Evolutionary conservation across 2,888 invertebrate genomes (phyloP), one percentile per base, ranked within the genome.

Genomic region (Plemyria rubiginata): DNA sequence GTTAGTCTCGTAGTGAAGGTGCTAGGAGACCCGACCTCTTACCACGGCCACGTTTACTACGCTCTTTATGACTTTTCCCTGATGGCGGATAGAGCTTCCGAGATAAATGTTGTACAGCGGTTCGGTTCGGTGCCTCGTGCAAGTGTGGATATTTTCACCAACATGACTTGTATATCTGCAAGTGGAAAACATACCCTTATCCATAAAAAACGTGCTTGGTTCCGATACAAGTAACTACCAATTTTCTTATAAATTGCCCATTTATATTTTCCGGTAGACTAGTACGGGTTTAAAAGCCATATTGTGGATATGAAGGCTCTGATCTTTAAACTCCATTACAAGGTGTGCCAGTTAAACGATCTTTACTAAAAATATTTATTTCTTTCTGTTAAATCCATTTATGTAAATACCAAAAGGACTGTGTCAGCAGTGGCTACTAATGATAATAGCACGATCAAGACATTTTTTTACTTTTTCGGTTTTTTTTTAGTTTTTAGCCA

Each of bases 271-370:
- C 13, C 45, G 45, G 6, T 46, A 32, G 13, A 12, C 15, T 60
- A 54, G 66, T 62, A 63, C 53, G 54, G 60, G 60, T 40, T 60
- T 60, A 51, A 65, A 65, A 61, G 57, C 60, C 53, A 60, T 61
- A 43, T 62, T 59, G 62, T 55, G 57, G 59, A 59, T 63, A 56
- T 65, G 56, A 67, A 67, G 51, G 57, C 64, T 62, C 57, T 68
- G 60, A 60, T 68, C 64, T 66, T 68, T 56, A 68, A 66, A 63
- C 56, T 57, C 48, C 56, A 36, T 67, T 66, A 65, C n/a, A 40
- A 40, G 55, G 38, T 55, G 48, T 46, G 6, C 15, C 16, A 51
- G 3, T 4, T 8, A n/a, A 4, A 13, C 15, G 40, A 40, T 46
- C 11, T 16, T 46, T 46, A 46, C n/a, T 40, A n/a, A 41, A 13